phyloP scores from a whole-genome alignment of 2,888 invertebrate species.

The Blastobasis lacticolella region DNA sequence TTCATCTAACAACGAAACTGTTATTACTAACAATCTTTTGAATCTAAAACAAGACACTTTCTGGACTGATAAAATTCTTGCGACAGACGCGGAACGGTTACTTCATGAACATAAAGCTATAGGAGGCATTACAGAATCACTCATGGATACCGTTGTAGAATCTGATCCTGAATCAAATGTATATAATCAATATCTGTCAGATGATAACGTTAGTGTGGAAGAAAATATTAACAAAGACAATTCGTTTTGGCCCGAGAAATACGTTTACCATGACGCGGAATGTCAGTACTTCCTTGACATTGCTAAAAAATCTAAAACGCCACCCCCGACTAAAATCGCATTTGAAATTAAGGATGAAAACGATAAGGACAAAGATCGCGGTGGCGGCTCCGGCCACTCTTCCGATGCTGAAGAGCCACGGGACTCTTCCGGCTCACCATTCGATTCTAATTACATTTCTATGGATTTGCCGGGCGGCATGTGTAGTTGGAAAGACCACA shows the following conservation, averaged over 20 bases:
- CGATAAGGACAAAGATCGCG: constrained; percentile 76
- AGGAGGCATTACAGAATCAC: constrained; percentile 10
- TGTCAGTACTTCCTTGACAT: constrained; percentile 72
- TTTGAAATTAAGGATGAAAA: constrained; percentile 58
- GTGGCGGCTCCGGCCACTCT: constrained; percentile 74
- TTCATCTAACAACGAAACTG: constrained; percentile 35
- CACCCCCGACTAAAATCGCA: constrained; percentile 27
- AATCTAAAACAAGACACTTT: constrained; percentile 69
- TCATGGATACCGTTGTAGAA: constrained; percentile 16
- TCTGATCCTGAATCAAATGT: constrained; percentile 11
- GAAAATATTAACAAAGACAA: constrained; percentile 55
- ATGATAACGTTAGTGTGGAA: constrained; percentile 26
- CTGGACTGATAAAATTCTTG: constrained; percentile 73
- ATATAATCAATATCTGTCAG: constrained; percentile 7
- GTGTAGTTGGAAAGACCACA: constrained; percentile 87
- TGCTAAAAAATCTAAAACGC: constrained; percentile 56
- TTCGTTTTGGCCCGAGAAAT: constrained; percentile 77
- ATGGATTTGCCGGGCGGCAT: constrained; percentile 86
- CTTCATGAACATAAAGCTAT: constrained; percentile 32
- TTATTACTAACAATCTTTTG: constrained; percentile 39
- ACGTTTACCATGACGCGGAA: constrained; percentile 79
- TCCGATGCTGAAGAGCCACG: constrained; percentile 52
- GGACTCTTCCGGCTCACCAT: constrained; percentile 41
- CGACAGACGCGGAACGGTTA: constrained; percentile 74
- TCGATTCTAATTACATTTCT: constrained; percentile 77